Conservation (phyloP, 2,888 invertebrate genomes). For the Pyrrhia umbra region DNA sequence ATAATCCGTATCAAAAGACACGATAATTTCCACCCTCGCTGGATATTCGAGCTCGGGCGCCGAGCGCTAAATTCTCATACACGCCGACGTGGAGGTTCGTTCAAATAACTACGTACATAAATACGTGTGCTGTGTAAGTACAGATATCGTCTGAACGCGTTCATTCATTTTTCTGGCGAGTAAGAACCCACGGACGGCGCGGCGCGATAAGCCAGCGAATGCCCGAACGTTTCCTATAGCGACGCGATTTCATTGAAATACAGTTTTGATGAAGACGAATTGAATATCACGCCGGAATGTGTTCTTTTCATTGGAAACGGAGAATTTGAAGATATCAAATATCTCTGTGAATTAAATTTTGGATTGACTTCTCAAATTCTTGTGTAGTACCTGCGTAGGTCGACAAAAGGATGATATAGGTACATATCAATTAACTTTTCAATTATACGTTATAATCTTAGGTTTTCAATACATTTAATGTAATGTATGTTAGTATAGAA, state of each 20-base stretch:
- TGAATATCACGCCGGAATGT: constrained; percentile 44
- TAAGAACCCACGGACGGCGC: constrained; percentile 53
- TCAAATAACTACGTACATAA: constrained; percentile 56
- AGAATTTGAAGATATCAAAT: constrained; percentile 12
- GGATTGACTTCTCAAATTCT: background rate
- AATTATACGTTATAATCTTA: constrained; percentile 6
- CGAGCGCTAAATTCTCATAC: constrained; percentile 56
- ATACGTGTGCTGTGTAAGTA: constrained; percentile 53
- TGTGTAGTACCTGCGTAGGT: too few species aligned
- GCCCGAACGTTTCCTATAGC: constrained; percentile 48
- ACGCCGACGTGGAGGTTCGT: constrained; percentile 39
- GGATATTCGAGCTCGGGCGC: constrained; percentile 35
- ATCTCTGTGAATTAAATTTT: constrained; percentile 5
- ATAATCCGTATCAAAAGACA: constrained; percentile 19
- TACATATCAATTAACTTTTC: too few species aligned
- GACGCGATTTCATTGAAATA: constrained; percentile 55
- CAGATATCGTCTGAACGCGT: constrained; percentile 58
- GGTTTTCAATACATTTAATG: constrained; percentile 18
- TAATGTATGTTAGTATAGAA: constrained; percentile 24
- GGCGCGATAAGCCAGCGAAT: constrained; percentile 59
- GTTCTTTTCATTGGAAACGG: constrained; percentile 39
- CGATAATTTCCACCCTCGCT: constrained; percentile 43
- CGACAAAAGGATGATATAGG: too few species aligned
- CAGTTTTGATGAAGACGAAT: constrained; percentile 62
- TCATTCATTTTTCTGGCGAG: constrained; percentile 67